These are phyloP conservation scores for Tenualosa ilisha DNA, from an alignment of 2,797 vertebrate species.

Conservation along the genomic window DNA sequence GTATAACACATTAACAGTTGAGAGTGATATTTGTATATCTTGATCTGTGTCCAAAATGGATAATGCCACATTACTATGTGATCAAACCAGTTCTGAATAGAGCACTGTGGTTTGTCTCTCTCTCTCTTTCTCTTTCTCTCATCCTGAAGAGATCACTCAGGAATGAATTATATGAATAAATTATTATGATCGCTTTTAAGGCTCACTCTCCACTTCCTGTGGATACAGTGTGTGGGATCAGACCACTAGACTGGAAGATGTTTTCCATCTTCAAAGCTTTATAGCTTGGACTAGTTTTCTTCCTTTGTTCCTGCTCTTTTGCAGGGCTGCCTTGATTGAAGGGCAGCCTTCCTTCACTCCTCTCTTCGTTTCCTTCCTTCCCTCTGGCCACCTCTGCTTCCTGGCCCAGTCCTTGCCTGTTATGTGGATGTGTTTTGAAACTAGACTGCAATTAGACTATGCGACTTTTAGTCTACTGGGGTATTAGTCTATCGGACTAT, in stretches of 20 bases:
- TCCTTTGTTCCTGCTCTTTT: not conserved
- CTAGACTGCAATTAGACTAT: too few relatives aligned
- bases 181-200: conserved; percentile 10
- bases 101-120: not conserved
- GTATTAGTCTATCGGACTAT: too few relatives aligned
- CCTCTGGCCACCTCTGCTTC: too few relatives aligned
- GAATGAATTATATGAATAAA: not conserved
- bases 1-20: not conserved
- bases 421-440: not conserved
- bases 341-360: too few relatives aligned
- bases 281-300: not conserved
- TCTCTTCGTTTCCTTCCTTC: too few relatives aligned
- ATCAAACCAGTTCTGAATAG: not conserved
- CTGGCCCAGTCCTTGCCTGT: not conserved
- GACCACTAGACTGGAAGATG: not conserved
- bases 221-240: not conserved
- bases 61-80: not conserved
- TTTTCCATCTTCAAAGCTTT: not conserved
- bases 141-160: conserved; percentile 62
- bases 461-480: too few relatives aligned
- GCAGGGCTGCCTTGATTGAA: too few relatives aligned
- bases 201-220: not conserved
- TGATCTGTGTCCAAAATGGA: not conserved
- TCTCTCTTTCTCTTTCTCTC: not conserved
- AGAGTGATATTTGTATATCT: not conserved